Base-by-base conservation (phyloP, 2,888 invertebrate species). In the Agapostemon virescens region DNA sequence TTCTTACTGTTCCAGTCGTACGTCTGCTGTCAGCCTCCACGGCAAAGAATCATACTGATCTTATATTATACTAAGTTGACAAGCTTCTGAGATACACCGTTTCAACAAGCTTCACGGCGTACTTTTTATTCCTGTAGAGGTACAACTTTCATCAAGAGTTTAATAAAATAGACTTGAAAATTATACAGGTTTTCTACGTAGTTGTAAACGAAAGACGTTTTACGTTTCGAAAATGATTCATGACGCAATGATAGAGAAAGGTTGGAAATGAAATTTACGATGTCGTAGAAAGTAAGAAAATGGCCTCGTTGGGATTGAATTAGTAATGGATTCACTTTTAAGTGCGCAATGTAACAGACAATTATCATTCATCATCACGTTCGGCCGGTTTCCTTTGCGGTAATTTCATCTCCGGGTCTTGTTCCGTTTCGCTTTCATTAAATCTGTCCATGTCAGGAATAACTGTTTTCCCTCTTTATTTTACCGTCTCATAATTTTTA, bases 401-500 rank as follows among this genome's bases (percentile, higher is more conserved):
- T 73, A 69, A 77, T 71, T 76, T 64, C 58, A 33, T 49, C 52
- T n/a, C 11, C 23, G 0, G 17, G 49, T 55, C 40, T 38, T 63
- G 13, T 70, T 33, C 58, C 61, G 30, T 36, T 67, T 42, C 52
- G 7, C 49, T 52, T 71, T 67, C 42, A 36, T 74, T 71, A 80
- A 74, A 80, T 68, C 52, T 33, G 42, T 9, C 64, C 55, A 20
- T 26, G 30, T 17, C 40, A 20, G n/a, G 20, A 20, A 4, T 30
- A 67, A 63, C n/a, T 11, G 68, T 36, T 66, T 45, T 23, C 45
- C 15, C 6, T 2, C 52, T 23, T 81, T 70, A 52, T 55, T 81
- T 77, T 61, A 68, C 33, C 17, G 7, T 3, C 26, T 20, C 13
- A 13, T 70, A 26, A 71, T 69, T 70, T 84, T 75, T 81, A 63